phyloP scores from a whole-genome alignment of 2,113 vertebrate species.

The Saccopteryx leptura region DNA sequence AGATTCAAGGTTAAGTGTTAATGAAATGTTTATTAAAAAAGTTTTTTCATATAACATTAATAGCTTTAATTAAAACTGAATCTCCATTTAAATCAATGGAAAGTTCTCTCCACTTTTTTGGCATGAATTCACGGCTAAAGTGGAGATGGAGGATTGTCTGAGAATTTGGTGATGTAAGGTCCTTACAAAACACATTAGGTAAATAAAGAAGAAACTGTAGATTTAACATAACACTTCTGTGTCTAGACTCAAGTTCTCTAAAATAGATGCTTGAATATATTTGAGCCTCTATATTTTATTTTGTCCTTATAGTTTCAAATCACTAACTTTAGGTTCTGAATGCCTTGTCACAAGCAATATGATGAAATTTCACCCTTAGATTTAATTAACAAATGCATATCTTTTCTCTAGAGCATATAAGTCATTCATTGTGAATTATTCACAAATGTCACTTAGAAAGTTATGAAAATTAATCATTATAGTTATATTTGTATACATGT shows the following conservation, averaged over 20 bases:
- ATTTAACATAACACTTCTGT: background rate
- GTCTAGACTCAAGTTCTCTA: background rate
- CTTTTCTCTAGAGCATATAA: slow-evolving; percentile 51
- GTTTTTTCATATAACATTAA: background rate
- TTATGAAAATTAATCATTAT: slow-evolving; percentile 58
- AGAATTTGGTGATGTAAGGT: slow-evolving; percentile 37
- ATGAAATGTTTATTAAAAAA: slow-evolving; percentile 28
- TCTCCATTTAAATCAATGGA: slow-evolving; percentile 11
- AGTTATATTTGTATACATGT: background rate
- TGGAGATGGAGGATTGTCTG: background rate
- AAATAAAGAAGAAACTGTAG: slow-evolving; percentile 25
- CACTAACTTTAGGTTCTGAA: background rate
- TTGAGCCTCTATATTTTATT: background rate
- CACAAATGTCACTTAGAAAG: slow-evolving; percentile 73
- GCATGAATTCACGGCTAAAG: background rate
- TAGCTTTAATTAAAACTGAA: slow-evolving; percentile 46
- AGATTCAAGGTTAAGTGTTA: background rate
- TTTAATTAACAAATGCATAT: slow-evolving; percentile 68
- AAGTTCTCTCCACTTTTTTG: slow-evolving; percentile 14
- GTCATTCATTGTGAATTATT: slow-evolving; percentile 68
- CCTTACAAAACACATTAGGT: slow-evolving; percentile 55
- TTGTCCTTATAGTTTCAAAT: background rate
- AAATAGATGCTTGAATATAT: background rate
- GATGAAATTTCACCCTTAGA: slow-evolving; percentile 24
- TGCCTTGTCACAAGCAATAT: background rate